A percentile compares a stretch with the other conserved stretches of the same genome.
Conservation (phyloP, 2,888 invertebrate species). For the Therioaphis trifolii region DNA sequence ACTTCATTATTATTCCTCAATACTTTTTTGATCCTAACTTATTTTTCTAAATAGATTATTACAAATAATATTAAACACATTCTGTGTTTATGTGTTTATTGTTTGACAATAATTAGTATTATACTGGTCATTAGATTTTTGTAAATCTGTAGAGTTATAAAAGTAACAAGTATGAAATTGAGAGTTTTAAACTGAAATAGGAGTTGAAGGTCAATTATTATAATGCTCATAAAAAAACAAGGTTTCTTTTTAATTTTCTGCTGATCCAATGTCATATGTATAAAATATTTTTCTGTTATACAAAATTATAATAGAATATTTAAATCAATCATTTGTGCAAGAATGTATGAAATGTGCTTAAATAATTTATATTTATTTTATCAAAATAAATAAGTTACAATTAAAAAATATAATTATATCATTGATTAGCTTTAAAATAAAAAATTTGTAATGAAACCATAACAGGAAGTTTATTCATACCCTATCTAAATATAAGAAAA, state of each 20-base stretch:
- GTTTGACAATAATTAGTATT: too few relatives aligned
- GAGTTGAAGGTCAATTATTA: constrained; percentile 43
- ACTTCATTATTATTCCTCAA: neutral
- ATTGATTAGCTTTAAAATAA: neutral
- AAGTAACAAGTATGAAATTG: constrained; percentile 5
- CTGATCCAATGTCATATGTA: constrained; percentile 22
- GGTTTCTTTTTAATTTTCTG: neutral
- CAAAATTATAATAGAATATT: constrained; percentile 1
- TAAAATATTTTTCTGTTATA: constrained; percentile 6
- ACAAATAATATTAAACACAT: too few relatives aligned
- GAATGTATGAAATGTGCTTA: neutral
- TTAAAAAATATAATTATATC: neutral
- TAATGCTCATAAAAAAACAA: constrained; percentile 31
- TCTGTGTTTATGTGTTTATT: too few relatives aligned
- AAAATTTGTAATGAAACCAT: neutral
- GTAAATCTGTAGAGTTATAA: constrained; percentile 10
- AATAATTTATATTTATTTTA: neutral
- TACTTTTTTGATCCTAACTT: neutral
- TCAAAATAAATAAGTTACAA: neutral
- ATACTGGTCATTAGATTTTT: neutral
- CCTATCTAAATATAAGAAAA: constrained; percentile 20
- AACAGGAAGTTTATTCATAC: neutral
- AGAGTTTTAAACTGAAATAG: constrained; percentile 27
- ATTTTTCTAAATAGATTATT: neutral
- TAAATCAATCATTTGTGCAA: neutral